Evolutionary conservation across 2,797 vertebrate species (phyloP), one percentile per base, ranked within the genome.

Genomic region (Gymnodraco acuticeps): DNA sequence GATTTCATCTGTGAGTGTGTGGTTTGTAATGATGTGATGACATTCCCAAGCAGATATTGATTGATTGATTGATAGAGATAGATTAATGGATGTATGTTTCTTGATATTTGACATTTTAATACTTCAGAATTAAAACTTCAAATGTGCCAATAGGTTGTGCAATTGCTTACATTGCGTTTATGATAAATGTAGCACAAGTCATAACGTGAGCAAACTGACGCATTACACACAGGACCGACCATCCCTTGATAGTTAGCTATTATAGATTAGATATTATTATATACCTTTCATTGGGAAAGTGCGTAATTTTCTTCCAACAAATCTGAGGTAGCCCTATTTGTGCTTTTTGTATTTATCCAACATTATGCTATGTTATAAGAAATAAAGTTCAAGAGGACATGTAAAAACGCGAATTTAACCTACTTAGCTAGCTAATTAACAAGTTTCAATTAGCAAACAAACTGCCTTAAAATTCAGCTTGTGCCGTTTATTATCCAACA

Each of bases 1-100:
- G 51, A 60, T 46, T 73, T 82, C 19, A 56, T 71, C 16, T 31
- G 4, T 20, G 23, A 23, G 0, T 52, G 47, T 72, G 50, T 68
- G 17, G 13, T 71, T 77, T 65, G 46, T 78, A 10, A 48, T 12
- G 3, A 20, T 58, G 1, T 38, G 6, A 38, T 38, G 33, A 38
- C 1, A 38, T 16, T 47, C 5, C 20, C 2, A 2, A 67, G 7
- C n/a, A 65, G 3, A 54, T 0, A 45, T 27, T 23, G 7, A 47
- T 15, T 2, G 45, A 46, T 10, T 11, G 4, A 54, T 16, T 19
- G 33, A 52, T 2, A 10, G 4, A 53, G 10, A 43, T 10, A 20
- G 7, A 45, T 16, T 9, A 15, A 66, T 14, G 14, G 46, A 64
- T 27, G 4, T 5, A 5, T 27, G 4, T 1, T 27, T 5, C 4